Evolutionary conservation across 2,888 invertebrate species (phyloP).

Genomic region (Amphipoea oculea): DNA sequence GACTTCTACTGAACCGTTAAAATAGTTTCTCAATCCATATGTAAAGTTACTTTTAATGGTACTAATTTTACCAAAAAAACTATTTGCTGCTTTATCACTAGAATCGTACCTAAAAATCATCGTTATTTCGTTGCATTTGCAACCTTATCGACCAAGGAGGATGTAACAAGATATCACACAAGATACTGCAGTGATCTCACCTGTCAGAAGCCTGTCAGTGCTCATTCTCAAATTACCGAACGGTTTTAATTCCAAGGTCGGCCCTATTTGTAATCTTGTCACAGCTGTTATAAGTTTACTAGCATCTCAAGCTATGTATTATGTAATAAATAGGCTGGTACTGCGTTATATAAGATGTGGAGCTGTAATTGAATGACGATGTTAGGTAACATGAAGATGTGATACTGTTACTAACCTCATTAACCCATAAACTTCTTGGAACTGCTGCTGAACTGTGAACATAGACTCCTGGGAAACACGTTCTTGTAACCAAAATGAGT

Average conservation of each 20-base stretch:
- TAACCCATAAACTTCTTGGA: slow-evolving; percentile 5
- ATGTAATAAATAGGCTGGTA: slow-evolving; percentile 44
- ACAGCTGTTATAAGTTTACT: slow-evolving; percentile 9
- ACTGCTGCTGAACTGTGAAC: not conserved
- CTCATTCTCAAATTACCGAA: slow-evolving; percentile 50
- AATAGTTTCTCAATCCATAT: not conserved
- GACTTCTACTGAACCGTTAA: not conserved
- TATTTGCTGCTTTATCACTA: not conserved
- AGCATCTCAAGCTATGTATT: slow-evolving; percentile 23
- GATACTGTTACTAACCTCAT: slow-evolving; percentile 3
- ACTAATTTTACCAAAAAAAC: not conserved
- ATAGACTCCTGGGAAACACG: no score
- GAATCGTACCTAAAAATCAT: not conserved
- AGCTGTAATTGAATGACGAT: slow-evolving; percentile 32
- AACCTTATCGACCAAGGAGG: slow-evolving; percentile 8
- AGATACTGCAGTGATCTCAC: slow-evolving; percentile 28
- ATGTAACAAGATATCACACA: slow-evolving; percentile 20
- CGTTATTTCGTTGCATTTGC: not conserved
- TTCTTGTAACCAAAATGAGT: not conserved
- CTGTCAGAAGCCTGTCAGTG: slow-evolving; percentile 1
- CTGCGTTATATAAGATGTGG: slow-evolving; percentile 26
- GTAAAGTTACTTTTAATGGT: not conserved
- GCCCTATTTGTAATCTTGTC: slow-evolving; percentile 27
- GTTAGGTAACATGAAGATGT: slow-evolving; percentile 44
- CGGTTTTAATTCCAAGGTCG: slow-evolving; percentile 52